phyloP scores from a whole-genome alignment of 2,113 vertebrate species.

The Picathartes gymnocephalus region DNA sequence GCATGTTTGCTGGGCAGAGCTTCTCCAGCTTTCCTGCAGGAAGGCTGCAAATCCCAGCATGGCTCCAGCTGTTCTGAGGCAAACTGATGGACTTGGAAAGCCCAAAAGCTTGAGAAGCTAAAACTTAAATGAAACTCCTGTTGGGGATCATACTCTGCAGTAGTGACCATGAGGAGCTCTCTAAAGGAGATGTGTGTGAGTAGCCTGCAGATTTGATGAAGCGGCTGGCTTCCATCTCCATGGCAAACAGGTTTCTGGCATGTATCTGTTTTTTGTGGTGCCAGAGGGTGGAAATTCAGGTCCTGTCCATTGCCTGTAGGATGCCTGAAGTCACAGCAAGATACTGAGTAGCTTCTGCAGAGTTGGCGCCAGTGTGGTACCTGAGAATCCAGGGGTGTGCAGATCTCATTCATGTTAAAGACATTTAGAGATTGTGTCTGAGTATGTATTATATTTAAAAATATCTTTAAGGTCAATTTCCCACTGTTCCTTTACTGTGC shows the following conservation, averaged over 20 bases:
- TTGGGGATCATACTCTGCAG: not conserved
- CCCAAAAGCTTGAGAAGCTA: not conserved
- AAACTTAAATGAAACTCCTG: not conserved
- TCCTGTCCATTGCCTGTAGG: accelerated
- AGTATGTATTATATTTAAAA: not conserved
- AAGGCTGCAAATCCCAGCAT: not conserved
- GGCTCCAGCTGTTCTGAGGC: not conserved
- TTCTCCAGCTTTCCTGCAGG: not conserved
- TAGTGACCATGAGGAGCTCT: not conserved
- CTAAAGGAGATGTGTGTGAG: not conserved
- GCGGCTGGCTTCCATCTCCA: accelerated
- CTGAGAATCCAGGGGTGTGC: not conserved
- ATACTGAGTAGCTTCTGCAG: not conserved
- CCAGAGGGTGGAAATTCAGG: not conserved
- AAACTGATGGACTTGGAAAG: not conserved
- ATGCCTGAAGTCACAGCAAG: not conserved
- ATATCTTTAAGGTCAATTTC: not conserved
- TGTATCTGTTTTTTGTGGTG: not conserved
- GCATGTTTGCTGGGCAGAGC: not conserved
- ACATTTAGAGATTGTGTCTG: not conserved
- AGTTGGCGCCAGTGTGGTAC: not conserved
- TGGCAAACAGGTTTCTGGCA: not conserved
- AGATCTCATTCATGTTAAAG: not conserved
- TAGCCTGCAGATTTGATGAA: not conserved
- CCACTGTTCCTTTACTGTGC: not conserved